Conservation (phyloP, 35 echinoderm and acorn worm species). For the Apostichopus californicus region DNA sequence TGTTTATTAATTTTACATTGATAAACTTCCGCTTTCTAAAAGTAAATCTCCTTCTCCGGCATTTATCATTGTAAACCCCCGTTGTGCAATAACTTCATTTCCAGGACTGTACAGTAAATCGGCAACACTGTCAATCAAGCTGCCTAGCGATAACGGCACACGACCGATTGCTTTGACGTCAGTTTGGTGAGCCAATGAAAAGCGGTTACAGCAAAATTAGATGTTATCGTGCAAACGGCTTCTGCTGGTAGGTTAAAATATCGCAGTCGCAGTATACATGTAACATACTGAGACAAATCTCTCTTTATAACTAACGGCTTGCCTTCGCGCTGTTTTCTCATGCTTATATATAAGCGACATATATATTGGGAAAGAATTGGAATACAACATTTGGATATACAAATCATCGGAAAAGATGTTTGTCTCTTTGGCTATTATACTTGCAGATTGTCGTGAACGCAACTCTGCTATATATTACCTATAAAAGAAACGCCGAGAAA, state of each 20-base stretch:
- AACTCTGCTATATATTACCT: not conserved
- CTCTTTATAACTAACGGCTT: not conserved
- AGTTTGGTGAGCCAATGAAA: conserved; percentile 12
- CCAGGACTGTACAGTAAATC: not conserved
- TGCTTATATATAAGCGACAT: not conserved
- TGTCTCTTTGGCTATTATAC: not conserved
- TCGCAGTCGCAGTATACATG: too few species aligned
- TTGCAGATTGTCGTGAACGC: not conserved
- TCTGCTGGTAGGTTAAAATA: conserved; percentile 21
- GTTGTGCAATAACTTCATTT: too few species aligned
- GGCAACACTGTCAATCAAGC: conserved; percentile 39
- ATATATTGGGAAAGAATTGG: conserved; percentile 1
- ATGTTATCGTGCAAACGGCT: conserved; percentile 41
- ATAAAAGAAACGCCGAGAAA: not conserved
- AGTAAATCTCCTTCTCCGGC: too few species aligned
- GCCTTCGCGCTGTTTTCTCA: not conserved
- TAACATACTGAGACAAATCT: not conserved
- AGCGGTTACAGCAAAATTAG: conserved; percentile 1
- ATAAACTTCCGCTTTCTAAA: too few species aligned
- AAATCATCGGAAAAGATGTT: not conserved
- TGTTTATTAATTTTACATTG: too few species aligned
- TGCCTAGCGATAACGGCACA: conserved; percentile 26
- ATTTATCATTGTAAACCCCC: too few species aligned
- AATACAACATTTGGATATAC: not conserved
- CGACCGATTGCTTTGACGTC: conserved; percentile 24